Evolutionary conservation across 1,140 invertebrate genomes (phyloP), one percentile per base, ranked within the genome.

Genomic region (Hycleus phaleratus): DNA sequence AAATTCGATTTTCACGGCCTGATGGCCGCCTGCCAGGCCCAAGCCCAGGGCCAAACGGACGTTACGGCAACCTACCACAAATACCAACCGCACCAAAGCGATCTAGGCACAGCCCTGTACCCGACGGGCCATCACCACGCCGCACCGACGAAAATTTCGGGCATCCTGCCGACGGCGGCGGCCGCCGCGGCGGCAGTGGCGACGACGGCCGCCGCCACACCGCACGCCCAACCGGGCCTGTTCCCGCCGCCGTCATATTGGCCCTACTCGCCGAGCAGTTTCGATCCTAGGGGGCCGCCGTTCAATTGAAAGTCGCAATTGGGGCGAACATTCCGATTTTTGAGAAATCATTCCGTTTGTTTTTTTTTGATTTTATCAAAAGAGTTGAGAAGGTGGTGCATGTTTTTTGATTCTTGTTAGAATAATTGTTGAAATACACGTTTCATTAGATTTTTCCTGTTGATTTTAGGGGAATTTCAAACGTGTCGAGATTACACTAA

Each of bases 1-100:
- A 91, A 92, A 73, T 95, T 95, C 74, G 91, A 94, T 75, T 95
- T 93, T 75, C 85, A 84, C 71, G 88, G 88, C 2, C 73, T 91
- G 61, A 86, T 87, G 78, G 84, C 87, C 46, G 90, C 91, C 4
- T 93, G 89, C 70, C 91, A 93, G 71, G 81, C 85, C n/a, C 78
- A 79, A 60, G 70, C 68, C n/a, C 73, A 72, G 56, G 70, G 68
- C 3, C 69, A 69, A 62, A 63, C 61, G 3, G 72, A 73, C 43
- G 60, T 79, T 53, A 66, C 79, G 48, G 72, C 76, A 6, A 71
- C 72, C 54, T 80, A 79, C 66, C 59, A 73, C 69, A 68, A 79
- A 70, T 67, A 78, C 67, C 60, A 73, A 63, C 63, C 70, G 11
- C 69, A 68, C 50, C 74, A 68, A 56, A 74, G 71, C 59, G 73